Base-by-base conservation (phyloP, 2,797 vertebrate species). In the Podargus strigoides region DNA sequence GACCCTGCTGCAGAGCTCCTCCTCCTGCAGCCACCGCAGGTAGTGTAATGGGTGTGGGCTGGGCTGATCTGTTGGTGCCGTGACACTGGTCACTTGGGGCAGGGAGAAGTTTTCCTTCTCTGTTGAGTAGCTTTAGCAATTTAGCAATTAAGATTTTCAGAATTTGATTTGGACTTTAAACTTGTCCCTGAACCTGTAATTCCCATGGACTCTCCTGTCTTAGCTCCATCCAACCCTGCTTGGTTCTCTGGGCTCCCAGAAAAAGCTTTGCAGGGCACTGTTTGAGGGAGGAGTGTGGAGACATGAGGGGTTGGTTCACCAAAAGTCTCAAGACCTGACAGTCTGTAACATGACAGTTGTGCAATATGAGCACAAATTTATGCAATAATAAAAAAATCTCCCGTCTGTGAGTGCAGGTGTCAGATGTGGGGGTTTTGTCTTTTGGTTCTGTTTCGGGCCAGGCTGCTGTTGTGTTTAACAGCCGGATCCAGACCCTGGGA, bases 391-490 rank as follows among this genome's bases (percentile, higher is more conserved):
- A 36, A 50, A 46, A 47, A 47, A 8, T 4, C 47, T 16, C 12
- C 22, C 12, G 9, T 13, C 44, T 47, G 22, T 50, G 78, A 41
- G 49, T 47, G 42, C 20, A 44, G 44, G 10, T 1, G 0, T 76
- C 30, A 19, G 12, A 16, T 10, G 0, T 20, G 12, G 20, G 20
- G 10, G 4, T 21, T 75, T 79, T 85, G 27, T 72, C 36, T 89
- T 60, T 68, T 28, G 67, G 44, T 64, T 89, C 30, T 17, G 0
- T 80, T 75, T 84, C 8, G 82, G 88, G 58, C 5, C 97, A 99
- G 99, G 98, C 98, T 95, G 98, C 98, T 0, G 98, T 98, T 27
- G 97, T 98, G 85, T 99, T 99, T 47, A 98, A 98, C 12, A 97
- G 98, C 8, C 98, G 90, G 6, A 98, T 99, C 80, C 98, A 98